A percentile compares a stretch with the other conserved stretches of the same genome.
Conservation (phyloP, 2,113 vertebrate species). For the Antennarius striatus region DNA sequence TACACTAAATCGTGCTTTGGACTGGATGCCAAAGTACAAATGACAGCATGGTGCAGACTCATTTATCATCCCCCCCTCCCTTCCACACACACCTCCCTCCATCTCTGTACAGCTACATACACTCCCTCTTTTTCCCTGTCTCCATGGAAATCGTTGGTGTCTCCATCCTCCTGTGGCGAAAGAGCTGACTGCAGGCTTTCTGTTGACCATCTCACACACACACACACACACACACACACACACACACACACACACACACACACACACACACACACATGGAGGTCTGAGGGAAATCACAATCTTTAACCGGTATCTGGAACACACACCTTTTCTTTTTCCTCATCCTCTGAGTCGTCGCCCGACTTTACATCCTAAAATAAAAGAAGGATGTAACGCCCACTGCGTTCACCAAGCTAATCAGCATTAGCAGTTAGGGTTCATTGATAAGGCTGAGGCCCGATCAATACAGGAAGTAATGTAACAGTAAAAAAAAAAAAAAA, state of each 20-base stretch:
- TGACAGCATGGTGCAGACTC: slow-evolving; percentile 68
- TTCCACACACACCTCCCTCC: slow-evolving; percentile 28
- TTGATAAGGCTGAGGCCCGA: background rate
- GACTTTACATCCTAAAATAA: background rate
- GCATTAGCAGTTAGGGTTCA: slow-evolving; percentile 9
- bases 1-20: slow-evolving; percentile 75
- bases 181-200: slow-evolving; percentile 51
- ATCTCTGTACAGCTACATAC: slow-evolving; percentile 1
- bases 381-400: background rate
- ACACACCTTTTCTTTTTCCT: background rate
- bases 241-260: slow-evolving; percentile 40
- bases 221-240: slow-evolving; percentile 26
- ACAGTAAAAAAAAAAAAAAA: background rate
- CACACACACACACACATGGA: slow-evolving; percentile 25
- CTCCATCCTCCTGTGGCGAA: slow-evolving; percentile 33
- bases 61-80: slow-evolving; percentile 64
- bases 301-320: background rate
- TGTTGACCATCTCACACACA: slow-evolving; percentile 46
- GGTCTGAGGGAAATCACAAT: slow-evolving; percentile 3
- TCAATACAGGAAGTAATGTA: slow-evolving; percentile 21
- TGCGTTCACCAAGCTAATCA: slow-evolving; percentile 3
- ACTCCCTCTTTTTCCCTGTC: slow-evolving; percentile 30
- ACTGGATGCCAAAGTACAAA: slow-evolving; percentile 76
- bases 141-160: slow-evolving; percentile 56
- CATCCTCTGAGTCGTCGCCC: background rate